Base-by-base conservation (phyloP, 2,113 vertebrate species). In the Chroicocephalus ridibundus region DNA sequence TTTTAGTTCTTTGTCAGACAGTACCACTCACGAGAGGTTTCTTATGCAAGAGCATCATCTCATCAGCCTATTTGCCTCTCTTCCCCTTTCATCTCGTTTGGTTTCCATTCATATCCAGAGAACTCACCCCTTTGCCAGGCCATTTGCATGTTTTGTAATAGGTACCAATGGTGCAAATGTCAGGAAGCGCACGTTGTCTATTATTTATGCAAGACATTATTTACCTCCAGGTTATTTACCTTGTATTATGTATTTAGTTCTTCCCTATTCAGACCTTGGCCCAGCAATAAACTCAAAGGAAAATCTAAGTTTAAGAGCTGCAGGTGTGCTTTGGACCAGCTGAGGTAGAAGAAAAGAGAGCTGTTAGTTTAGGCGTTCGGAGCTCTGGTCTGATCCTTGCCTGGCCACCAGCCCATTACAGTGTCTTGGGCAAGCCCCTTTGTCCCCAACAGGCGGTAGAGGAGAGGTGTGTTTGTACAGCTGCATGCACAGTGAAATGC, bases 131-230 rank as follows among this genome's bases (percentile, higher is more conserved):
- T 8, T 65, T 94, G 82, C 52, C 76, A 89, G 87, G 80, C 13
- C 22, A 96, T 90, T 95, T 95, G 49, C 91, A 96, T 94, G 49
- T 82, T 92, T 93, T 94, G 47, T 93, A 93, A 82, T 70, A 51
- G 65, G 19, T 88, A 68, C 51, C 2, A 0, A 64, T 70, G 80
- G 82, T 93, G 79, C 36, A 94, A 92, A 74, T 38, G 64, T 47
- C 89, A 85, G 76, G 84, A 92, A 93, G 64, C 11, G 3, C 6
- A 74, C 1, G 1, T 13, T 85, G 65, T 71, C 78, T 78, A 36
- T 62, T 80, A 64, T 83, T 87, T 57, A 62, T 70, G 66, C 44
- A 92, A 82, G 36, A 71, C 1, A 1, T 14, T 71, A 81, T 93
- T 79, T 85, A 65, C 84, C 96, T 93, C 44, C 9, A 6, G 86